A percentile compares a stretch with the other conserved stretches of the same genome.
These are phyloP conservation scores for Corythucha ciliata DNA, from an alignment of 2,888 invertebrate species.

Conservation along the genomic window DNA sequence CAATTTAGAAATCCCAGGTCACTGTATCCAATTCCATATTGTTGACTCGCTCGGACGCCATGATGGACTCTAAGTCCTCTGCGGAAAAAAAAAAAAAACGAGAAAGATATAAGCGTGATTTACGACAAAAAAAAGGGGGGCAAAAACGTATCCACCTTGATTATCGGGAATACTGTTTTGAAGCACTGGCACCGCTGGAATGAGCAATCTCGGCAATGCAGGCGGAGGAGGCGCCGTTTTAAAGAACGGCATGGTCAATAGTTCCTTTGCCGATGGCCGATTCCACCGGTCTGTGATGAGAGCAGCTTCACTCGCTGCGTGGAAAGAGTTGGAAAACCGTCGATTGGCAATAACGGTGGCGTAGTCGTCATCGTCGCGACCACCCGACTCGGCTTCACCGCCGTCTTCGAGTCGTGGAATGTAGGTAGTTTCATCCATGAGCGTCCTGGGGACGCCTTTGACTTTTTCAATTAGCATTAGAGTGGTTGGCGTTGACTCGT, in stretches of 20 bases:
- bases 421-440: conserved; percentile 49
- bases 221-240: conserved; percentile 56
- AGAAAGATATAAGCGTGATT: background rate
- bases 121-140: background rate
- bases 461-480: conserved; percentile 87
- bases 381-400: conserved; percentile 25
- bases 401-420: conserved; percentile 21
- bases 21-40: conserved; percentile 54
- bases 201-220: conserved; percentile 54
- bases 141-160: conserved; percentile 43
- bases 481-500: conserved; percentile 73
- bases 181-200: conserved; percentile 57
- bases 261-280: conserved; percentile 59
- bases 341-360: conserved; percentile 40
- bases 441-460: conserved; percentile 63
- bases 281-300: conserved; percentile 58
- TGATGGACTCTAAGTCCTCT: conserved; percentile 55
- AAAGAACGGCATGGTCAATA: conserved; percentile 65
- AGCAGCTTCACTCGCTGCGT: conserved; percentile 64
- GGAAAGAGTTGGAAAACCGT: conserved; percentile 64
- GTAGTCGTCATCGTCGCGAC: conserved; percentile 32
- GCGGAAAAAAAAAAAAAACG: conserved; percentile 38
- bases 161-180: conserved; percentile 46
- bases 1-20: conserved; percentile 54
- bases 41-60: conserved; percentile 51